These are phyloP conservation scores for Cephus rjabovi DNA, from an alignment of 2,888 invertebrate genomes.

Conservation along the genomic window DNA sequence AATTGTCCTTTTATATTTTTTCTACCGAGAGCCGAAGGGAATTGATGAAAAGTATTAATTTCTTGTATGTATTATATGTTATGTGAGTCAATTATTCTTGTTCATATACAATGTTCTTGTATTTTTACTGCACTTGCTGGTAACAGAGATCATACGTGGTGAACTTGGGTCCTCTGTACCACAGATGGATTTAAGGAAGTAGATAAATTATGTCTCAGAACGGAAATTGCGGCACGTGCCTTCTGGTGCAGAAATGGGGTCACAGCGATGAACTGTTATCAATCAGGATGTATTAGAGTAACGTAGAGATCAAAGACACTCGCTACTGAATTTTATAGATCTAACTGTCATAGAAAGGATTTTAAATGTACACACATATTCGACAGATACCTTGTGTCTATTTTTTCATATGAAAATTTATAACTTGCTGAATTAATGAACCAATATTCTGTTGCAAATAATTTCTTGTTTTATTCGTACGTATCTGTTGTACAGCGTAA, in stretches of 20 bases:
- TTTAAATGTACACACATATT: slow-evolving; percentile 1
- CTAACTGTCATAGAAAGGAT: neutral
- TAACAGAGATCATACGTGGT: neutral
- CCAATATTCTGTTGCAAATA: neutral
- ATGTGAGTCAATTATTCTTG: too few species aligned
- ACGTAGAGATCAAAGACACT: neutral
- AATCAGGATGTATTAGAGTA: neutral
- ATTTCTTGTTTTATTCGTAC: neutral
- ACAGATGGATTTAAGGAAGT: neutral
- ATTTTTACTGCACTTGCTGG: neutral
- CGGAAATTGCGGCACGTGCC: neutral
- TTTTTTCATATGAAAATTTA: slow-evolving; percentile 26
- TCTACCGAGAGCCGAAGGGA: neutral
- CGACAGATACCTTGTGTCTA: slow-evolving; percentile 25
- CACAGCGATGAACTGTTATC: neutral
- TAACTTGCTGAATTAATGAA: neutral
- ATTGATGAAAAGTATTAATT: neutral
- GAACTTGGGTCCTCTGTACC: neutral
- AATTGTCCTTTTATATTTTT: slow-evolving; percentile 23
- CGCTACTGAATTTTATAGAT: neutral
- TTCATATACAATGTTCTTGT: too few species aligned
- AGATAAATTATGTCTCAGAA: neutral
- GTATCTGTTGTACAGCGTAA: neutral
- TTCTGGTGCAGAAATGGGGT: neutral
- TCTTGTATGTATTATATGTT: neutral